Base-by-base conservation (phyloP, 2,888 invertebrate genomes). In the Rhorus exstirpatorius region DNA sequence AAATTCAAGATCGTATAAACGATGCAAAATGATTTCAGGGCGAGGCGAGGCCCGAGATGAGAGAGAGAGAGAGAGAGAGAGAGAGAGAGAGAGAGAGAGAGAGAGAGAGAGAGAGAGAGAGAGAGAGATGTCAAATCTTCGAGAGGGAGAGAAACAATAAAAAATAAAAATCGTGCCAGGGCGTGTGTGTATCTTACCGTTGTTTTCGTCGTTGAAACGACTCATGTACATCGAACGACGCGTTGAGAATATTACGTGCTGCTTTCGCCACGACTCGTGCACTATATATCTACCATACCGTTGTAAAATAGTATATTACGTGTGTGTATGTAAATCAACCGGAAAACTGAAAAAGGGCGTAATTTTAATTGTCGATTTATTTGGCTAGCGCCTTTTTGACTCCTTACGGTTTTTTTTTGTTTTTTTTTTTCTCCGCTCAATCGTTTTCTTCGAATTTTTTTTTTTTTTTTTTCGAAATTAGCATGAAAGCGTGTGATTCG, bases 121-220 rank as follows among this genome's bases (percentile, higher is more conserved):
- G 44, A 10, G 35, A 76, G 31, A 35, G 3, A 72, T 10, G 49
- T 24, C 17, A 21, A 68, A 53, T 65, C 61, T 65, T 21, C 3
- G 55, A 65, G 24, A n/a, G 17, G 41, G 35, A 31, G 61, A 61
- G 49, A 44, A 51, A 26, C 61, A 58, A 10, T 21, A 44, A 44
- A 31, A 6, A 35, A 61, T n/a, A 21, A 17, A 60, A 65, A 68
- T 75, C 60, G 70, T 81, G 35, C 38, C 77, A 75, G 78, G 83
- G 81, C 71, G 83, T 60, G 83, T 79, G 58, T 79, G 60, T n/a
- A n/a, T 72, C 83, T 70, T 70, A 74, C 80, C 81, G 81, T 83
- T 81, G 77, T n/a, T 72, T 67, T 72, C 81, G 53, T 58, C 31
- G 61, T 26, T 55, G 49, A 55, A 58, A 60, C 41, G 55, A 35